These are phyloP conservation scores for Anniella stebbinsi DNA, from an alignment of 2,797 vertebrate genomes.

Conservation along the genomic window DNA sequence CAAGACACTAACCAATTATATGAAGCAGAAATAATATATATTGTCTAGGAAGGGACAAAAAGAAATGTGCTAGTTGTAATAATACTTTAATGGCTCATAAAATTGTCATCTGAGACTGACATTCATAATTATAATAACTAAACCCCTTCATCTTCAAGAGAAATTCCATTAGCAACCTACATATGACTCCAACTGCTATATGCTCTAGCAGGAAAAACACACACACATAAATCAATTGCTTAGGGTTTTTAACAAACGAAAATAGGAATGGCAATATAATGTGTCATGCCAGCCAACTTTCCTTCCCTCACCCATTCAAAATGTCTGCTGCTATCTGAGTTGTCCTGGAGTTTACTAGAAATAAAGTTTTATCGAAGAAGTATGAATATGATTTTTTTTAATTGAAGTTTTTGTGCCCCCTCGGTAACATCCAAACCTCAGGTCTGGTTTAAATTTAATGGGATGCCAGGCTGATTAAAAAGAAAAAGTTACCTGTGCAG, in stretches of 20 bases:
- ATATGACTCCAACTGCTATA: slow-evolving; percentile 47
- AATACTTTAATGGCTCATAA: slow-evolving; percentile 52
- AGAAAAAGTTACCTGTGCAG: too few relatives aligned
- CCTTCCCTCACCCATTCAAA: neutral
- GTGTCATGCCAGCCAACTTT: neutral
- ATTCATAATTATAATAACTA: slow-evolving; percentile 52
- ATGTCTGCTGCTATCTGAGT: neutral
- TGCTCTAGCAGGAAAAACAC: slow-evolving; percentile 17
- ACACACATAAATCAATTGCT: neutral
- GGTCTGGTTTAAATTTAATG: neutral
- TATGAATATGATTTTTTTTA: neutral
- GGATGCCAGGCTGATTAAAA: neutral
- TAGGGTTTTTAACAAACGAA: neutral
- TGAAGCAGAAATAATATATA: slow-evolving; percentile 18
- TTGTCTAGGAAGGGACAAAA: slow-evolving; percentile 26
- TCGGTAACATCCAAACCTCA: neutral
- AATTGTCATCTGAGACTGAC: slow-evolving; percentile 37
- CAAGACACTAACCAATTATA: slow-evolving; percentile 27
- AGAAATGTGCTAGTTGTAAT: slow-evolving; percentile 28
- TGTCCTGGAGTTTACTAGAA: neutral
- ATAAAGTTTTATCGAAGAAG: neutral
- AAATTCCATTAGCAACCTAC: slow-evolving; percentile 49
- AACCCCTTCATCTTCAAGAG: slow-evolving; percentile 43
- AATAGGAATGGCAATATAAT: neutral
- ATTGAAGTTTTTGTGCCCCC: neutral